Conservation (phyloP, 2,113 vertebrate species). For the Nothocercus nigrocapillus region DNA sequence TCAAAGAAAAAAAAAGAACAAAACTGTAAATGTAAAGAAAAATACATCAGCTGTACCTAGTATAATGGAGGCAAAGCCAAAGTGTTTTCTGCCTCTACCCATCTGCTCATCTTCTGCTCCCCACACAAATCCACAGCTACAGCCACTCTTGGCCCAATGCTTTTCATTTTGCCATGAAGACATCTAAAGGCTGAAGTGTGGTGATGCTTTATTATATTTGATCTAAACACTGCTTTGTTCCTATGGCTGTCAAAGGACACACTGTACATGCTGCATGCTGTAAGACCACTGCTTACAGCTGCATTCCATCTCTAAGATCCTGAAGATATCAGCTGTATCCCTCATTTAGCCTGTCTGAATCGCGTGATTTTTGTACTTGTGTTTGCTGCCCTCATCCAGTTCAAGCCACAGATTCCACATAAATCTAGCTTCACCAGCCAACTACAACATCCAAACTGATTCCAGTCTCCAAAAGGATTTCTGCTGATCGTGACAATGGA, state of each 20-base stretch:
- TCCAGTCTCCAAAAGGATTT: constrained; percentile 9
- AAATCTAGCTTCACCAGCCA: background rate
- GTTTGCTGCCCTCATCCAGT: background rate
- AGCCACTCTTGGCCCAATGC: background rate
- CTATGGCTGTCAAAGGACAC: background rate
- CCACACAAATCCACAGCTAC: background rate
- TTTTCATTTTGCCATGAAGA: background rate
- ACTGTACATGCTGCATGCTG: background rate
- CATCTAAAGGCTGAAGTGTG: background rate
- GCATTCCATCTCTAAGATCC: background rate
- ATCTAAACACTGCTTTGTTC: background rate
- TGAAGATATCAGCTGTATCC: background rate
- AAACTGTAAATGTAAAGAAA: background rate
- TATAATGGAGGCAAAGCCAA: background rate
- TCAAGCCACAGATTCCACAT: background rate
- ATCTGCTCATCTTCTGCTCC: background rate
- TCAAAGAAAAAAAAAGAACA: background rate
- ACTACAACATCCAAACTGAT: constrained; percentile 15
- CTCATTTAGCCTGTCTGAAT: background rate
- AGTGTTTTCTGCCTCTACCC: background rate
- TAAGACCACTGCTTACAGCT: background rate
- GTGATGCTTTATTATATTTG: background rate
- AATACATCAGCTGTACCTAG: background rate
- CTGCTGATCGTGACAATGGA: constrained; percentile 37
- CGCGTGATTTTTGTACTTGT: background rate